Base-by-base conservation (phyloP, 2,888 invertebrate species). In the Oscheius sp. region DNA sequence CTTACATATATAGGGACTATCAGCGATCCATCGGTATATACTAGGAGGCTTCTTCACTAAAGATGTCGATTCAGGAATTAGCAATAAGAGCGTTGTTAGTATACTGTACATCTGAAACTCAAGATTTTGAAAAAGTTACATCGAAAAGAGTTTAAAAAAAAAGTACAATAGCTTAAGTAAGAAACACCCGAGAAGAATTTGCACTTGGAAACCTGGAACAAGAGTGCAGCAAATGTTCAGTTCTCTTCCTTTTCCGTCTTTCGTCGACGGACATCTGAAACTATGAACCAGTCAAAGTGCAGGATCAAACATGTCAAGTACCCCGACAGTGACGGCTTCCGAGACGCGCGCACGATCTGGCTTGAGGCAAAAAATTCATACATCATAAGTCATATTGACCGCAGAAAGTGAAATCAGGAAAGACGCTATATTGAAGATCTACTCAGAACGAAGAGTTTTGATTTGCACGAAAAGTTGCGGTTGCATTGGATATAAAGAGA, bases 1-100 rank as follows among this genome's bases (percentile, higher is more conserved):
- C 86, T 83, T 70, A 87, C 87, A 87, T 51, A 87, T 85, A 76
- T 87, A 87, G 0, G 87, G 80, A 66, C 88, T 87, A 42, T 87
- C 83, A 10, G 86, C 77, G 32, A 87, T 88, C 79, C 86, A 87
- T 37, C 78, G 78, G 76, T 87, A 87, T 33, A 88, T 86, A 75
- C 76, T 86, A 1, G 87, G 87, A 32, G 84, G 84, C 33, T 29
- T 57, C 47, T 71, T 65, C 9, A 35, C 35, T 1, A 21, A 21
- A 1, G 68, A n/a, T 1, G 37, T 53, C 42, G 37, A 50, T 11
- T 13, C 13, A 13, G 48, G 55, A 32, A 47, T 21, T 2, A 66
- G 59, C 47, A 76, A 60, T 32, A 68, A 48, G 11, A 58, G 35
- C 10, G 51, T 50, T 63, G 68, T 29, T 5, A 73, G 51, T 47